Conservation (phyloP, 2,888 invertebrate genomes). For the Palloptera scutellata region DNA sequence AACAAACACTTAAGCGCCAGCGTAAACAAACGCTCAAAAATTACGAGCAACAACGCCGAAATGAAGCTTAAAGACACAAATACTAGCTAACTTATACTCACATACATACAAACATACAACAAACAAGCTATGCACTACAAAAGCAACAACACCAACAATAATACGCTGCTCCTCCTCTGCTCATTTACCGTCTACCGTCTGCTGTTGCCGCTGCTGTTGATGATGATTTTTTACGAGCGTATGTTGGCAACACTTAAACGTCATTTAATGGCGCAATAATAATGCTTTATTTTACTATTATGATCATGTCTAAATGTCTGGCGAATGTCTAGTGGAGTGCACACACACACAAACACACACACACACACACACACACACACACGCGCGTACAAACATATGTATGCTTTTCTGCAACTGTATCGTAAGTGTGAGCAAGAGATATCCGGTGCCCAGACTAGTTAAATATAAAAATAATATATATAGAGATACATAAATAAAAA, state of each 20-base stretch:
- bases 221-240: conserved; percentile 29
- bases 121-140: too few relatives aligned
- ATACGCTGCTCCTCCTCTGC: too few relatives aligned
- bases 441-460: too few relatives aligned
- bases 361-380: too few relatives aligned
- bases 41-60: conserved; percentile 13
- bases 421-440: too few relatives aligned
- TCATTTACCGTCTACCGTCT: neutral
- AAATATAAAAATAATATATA: too few relatives aligned
- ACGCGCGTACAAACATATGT: too few relatives aligned
- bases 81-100: neutral
- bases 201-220: neutral
- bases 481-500: too few relatives aligned
- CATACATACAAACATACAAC: too few relatives aligned
- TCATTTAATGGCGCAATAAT: conserved; percentile 51
- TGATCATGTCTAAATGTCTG: conserved; percentile 29
- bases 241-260: conserved; percentile 41
- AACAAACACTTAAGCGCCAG: conserved; percentile 1
- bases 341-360: too few relatives aligned
- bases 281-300: conserved; percentile 55
- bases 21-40: conserved; percentile 16
- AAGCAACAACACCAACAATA: too few relatives aligned
- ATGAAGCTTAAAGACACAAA: conserved; percentile 2
- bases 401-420: too few relatives aligned
- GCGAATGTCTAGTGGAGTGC: conserved; percentile 17